These are phyloP conservation scores for Phaenicophaeus curvirostris DNA, from an alignment of 2,797 vertebrate species.

Conservation along the genomic window DNA sequence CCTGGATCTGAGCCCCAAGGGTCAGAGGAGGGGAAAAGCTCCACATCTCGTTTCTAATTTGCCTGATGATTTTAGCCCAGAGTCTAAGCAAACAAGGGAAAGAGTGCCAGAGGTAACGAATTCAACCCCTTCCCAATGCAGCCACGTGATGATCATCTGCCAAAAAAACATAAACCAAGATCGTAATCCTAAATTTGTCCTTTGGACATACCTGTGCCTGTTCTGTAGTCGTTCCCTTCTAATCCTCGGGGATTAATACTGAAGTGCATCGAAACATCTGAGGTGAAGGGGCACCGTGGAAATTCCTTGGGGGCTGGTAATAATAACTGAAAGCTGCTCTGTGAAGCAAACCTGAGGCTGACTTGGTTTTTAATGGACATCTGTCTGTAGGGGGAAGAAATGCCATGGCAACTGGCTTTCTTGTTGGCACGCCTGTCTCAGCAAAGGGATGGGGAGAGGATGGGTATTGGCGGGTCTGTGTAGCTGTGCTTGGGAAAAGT, in stretches of 20 bases:
- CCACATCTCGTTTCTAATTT: not conserved
- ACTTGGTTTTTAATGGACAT: slow-evolving; percentile 71
- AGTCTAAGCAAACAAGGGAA: not conserved
- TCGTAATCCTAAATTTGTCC: not conserved
- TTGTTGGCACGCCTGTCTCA: slow-evolving; percentile 46
- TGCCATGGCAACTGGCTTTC: slow-evolving; percentile 68
- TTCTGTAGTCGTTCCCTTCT: not conserved
- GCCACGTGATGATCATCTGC: not conserved
- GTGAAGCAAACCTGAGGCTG: slow-evolving; percentile 68
- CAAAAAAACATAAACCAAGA: not conserved
- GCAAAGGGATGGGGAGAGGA: slow-evolving; percentile 2
- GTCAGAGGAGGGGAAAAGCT: not conserved
- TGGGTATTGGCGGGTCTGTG: not conserved
- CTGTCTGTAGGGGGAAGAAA: slow-evolving; percentile 68
- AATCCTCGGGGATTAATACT: slow-evolving; percentile 33
- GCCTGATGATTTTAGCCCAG: not conserved
- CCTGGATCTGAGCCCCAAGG: not conserved
- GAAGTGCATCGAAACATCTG: slow-evolving; percentile 15
- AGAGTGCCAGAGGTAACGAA: slow-evolving; percentile 9
- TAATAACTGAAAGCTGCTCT: slow-evolving; percentile 45
- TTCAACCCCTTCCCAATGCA: not conserved
- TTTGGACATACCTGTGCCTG: slow-evolving; percentile 24
- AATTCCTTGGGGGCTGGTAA: slow-evolving; percentile 41
- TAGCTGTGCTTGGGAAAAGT: not conserved
- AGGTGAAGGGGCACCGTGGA: slow-evolving; percentile 49